Evolutionary conservation across 2,797 vertebrate genomes (phyloP), one percentile per base, ranked within the genome.

Genomic region (Lateolabrax maculatus): DNA sequence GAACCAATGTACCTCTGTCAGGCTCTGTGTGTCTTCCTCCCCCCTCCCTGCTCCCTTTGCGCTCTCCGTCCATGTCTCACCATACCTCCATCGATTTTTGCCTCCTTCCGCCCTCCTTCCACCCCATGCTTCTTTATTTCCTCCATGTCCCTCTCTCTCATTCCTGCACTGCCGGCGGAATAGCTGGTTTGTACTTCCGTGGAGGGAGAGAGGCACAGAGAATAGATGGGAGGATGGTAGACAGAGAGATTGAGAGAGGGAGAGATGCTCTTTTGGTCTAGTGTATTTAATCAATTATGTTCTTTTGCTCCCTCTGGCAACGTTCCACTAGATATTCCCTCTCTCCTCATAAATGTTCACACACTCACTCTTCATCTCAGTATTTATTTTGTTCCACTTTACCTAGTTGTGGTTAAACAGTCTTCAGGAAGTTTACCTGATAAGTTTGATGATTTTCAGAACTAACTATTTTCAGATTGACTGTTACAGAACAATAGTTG

Each of bases 251-350:
- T 64, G 68, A 87, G 79, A 79, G 83, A 74, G 69, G 56, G 27
- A 71, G 77, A 87, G 81, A 89, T 84, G 80, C 78, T 91, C 85
- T 87, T 88, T 89, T 84, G 86, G 79, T 86, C 90, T 68, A 34
- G 77, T 84, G 85, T 89, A 84, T 90, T 92, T 89, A 87, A 90
- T 91, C 92, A 88, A 79, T 92, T 84, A 85, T 84, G 75, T 82
- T 85, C 77, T 83, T 77, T 62, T 43, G 57, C 86, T 86, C 86
- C 86, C 81, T 75, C 58, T 87, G 84, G 86, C 84, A 82, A 82
- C 75, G 71, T 81, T 84, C 69, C 65, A 75, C 83, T 82, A 76
- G 71, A 85, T 89, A 79, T 83, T 71, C 62, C 68, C 49, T 76
- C 57, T 60, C 71, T 65, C 49, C 65, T 68, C 31, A 43, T 21